These are phyloP conservation scores for Doryteuthis pealeii DNA, from an alignment of 1,140 invertebrate species.

Conservation along the genomic window DNA sequence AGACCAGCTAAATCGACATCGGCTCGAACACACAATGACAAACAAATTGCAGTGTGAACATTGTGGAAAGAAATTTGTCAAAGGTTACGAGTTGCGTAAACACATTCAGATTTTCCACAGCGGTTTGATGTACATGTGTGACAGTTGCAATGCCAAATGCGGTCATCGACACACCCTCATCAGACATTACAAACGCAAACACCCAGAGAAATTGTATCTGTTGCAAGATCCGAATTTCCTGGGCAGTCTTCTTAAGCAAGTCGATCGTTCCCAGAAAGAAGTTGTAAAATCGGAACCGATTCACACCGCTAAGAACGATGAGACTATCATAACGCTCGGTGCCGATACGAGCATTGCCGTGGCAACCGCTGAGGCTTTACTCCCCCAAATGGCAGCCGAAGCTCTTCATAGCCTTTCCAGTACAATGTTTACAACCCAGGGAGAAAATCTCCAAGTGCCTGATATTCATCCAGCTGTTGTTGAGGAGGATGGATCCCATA, in stretches of 20 bases:
- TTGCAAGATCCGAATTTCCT: conserved; percentile 39
- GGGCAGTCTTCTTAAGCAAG: conserved; percentile 38
- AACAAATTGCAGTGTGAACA: conserved; percentile 46
- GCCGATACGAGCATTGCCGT: conserved; percentile 10
- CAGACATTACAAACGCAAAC: conserved; percentile 61
- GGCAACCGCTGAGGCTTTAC: conserved; percentile 16
- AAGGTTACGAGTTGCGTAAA: conserved; percentile 58
- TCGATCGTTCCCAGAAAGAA: conserved; percentile 24
- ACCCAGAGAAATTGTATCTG: conserved; percentile 41
- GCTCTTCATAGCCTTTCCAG: conserved; percentile 42
- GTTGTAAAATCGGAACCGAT: conserved; percentile 17
- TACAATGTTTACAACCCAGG: conserved; percentile 21
- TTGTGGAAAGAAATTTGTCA: conserved; percentile 62
- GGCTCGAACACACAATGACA: conserved; percentile 52
- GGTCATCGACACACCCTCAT: conserved; percentile 58
- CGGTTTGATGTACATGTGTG: conserved; percentile 60
- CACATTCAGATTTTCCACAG: conserved; percentile 60
- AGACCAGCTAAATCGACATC: conserved; percentile 60
- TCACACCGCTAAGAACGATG: conserved; percentile 15
- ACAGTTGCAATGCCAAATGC: conserved; percentile 57
- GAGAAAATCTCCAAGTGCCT: conserved; percentile 22
- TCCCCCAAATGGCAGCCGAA: conserved; percentile 44
- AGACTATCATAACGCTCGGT: conserved; percentile 24
- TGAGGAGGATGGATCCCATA: conserved; percentile 30
- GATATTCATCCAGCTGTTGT: conserved; percentile 18